Evolutionary conservation across 2,797 vertebrate species (phyloP).

Genomic region (Meda fulgida): DNA sequence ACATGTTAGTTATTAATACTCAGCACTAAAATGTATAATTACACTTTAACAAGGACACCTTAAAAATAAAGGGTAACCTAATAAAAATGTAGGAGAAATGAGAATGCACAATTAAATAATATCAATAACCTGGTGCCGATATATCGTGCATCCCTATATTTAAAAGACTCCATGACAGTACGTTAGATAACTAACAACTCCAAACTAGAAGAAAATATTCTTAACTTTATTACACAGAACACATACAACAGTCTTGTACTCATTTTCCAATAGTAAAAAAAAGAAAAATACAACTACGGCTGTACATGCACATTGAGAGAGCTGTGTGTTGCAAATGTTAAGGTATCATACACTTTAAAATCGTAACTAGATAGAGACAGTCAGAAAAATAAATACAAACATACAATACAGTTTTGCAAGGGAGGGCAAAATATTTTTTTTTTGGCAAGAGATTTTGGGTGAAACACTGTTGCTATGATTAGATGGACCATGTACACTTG

Average conservation of each 20-base stretch:
- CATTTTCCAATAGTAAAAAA: conserved; percentile 87
- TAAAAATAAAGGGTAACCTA: not conserved
- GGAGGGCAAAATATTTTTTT: conserved; percentile 26
- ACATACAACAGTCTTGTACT: conserved; percentile 81
- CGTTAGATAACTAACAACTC: conserved; percentile 27
- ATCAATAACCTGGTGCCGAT: not conserved
- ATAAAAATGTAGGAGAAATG: not conserved
- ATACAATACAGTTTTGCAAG: conserved; percentile 50
- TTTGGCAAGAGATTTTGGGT: conserved; percentile 35
- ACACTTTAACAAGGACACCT: not conserved
- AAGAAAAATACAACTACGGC: conserved; percentile 83
- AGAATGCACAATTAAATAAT: not conserved
- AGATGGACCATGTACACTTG: conserved; percentile 27
- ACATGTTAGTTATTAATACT: not conserved
- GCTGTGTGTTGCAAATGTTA: conserved; percentile 50
- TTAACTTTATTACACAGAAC: conserved; percentile 90
- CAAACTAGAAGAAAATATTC: conserved; percentile 81
- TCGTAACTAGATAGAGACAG: conserved; percentile 59
- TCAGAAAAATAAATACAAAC: conserved; percentile 54
- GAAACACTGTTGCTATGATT: conserved; percentile 35
- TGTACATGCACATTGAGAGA: conserved; percentile 82
- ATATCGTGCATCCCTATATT: too few relatives aligned
- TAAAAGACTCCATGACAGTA: not conserved
- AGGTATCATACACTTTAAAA: conserved; percentile 50
- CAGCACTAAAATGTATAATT: not conserved